phyloP scores from a whole-genome alignment of 1,140 invertebrate species.

The Drosophila melanica region DNA sequence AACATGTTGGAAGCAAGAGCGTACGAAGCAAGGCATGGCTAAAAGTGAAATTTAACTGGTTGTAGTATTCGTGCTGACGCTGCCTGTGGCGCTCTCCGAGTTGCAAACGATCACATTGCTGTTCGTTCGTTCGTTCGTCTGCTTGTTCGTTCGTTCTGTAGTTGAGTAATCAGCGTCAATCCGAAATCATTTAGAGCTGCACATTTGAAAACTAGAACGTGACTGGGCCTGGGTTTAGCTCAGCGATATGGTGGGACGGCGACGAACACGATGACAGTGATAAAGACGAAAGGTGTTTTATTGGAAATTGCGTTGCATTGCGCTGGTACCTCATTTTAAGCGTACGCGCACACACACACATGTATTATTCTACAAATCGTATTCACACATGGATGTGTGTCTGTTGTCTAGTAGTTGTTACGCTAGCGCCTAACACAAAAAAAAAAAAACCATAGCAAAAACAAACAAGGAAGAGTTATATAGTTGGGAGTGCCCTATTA shows the following conservation, averaged over 20 bases:
- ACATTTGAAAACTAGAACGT: conserved; percentile 76
- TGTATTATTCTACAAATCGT: not conserved
- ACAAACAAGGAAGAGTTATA: not conserved
- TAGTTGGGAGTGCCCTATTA: too few relatives aligned
- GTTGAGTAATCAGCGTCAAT: conserved; percentile 75
- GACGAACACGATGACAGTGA: conserved; percentile 2
- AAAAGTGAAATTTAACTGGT: conserved; percentile 72
- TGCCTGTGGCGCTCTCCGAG: conserved; percentile 39
- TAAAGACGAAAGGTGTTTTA: conserved; percentile 23
- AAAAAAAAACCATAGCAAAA: conserved; percentile 49
- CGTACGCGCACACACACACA: conserved; percentile 3
- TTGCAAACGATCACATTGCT: conserved; percentile 73
- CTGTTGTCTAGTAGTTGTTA: conserved; percentile 15
- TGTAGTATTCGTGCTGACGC: conserved; percentile 13
- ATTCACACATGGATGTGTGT: conserved; percentile 1
- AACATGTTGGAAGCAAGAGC: conserved; percentile 39
- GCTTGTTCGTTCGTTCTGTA: conserved; percentile 8
- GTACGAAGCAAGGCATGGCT: conserved; percentile 18
- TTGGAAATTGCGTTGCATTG: conserved; percentile 26
- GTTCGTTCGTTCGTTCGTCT: not conserved
- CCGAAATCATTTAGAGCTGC: conserved; percentile 70
- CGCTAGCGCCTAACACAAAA: conserved; percentile 54
- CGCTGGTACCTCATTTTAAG: conserved; percentile 15
- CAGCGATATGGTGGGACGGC: conserved; percentile 1
- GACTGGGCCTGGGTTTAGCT: conserved; percentile 46